phyloP scores from a whole-genome alignment of 2,888 invertebrate species.

The Conomelus anceps region DNA sequence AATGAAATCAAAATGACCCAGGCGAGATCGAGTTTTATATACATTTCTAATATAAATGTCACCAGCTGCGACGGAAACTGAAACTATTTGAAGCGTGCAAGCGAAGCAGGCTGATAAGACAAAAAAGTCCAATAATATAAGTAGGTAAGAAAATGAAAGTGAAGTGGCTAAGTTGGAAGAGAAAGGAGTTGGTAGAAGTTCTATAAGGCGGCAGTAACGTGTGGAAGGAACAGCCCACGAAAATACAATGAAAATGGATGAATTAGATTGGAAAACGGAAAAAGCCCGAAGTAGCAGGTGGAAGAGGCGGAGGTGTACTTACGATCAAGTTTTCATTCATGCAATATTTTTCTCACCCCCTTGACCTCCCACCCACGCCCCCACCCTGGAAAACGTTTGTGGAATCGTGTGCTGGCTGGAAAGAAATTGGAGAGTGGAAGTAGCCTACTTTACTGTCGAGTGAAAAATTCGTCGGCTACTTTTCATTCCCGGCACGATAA shows the following conservation, averaged over 20 bases:
- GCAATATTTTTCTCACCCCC: neutral
- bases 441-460: neutral
- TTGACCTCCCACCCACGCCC: no score
- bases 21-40: neutral
- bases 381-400: neutral
- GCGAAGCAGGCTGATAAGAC: neutral
- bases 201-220: neutral
- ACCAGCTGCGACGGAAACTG: neutral
- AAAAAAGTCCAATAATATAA: neutral
- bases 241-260: neutral
- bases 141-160: neutral
- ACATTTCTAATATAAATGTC: neutral
- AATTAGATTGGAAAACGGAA: neutral
- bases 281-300: neutral
- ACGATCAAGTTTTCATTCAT: neutral
- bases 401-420: neutral
- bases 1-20: neutral
- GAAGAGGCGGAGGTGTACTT: neutral
- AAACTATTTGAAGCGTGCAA: neutral
- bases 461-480: neutral
- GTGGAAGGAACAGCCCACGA: neutral
- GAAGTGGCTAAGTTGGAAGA: neutral
- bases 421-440: neutral
- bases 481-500: neutral
- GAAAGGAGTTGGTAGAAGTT: neutral